These are phyloP conservation scores for Diadumene lineata DNA, from an alignment of 92 coral and sea anemone species.

Conservation along the genomic window DNA sequence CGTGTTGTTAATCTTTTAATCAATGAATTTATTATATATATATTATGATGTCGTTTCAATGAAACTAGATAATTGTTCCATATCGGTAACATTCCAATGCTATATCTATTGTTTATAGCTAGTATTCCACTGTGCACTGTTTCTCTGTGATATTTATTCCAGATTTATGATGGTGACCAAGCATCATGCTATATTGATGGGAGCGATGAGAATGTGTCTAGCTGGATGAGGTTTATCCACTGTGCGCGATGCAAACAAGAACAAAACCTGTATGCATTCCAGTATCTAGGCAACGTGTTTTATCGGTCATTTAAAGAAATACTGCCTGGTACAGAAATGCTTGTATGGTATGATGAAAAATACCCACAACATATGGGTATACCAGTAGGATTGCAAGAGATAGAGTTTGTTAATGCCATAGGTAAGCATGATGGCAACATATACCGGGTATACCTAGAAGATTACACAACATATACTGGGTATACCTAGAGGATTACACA, in stretches of 20 bases:
- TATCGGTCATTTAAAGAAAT: constrained; percentile 95
- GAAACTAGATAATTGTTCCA: no score
- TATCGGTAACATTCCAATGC: no score
- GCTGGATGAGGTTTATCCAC: constrained; percentile 98
- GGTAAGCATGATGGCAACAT: constrained; percentile 7
- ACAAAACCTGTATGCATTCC: constrained; percentile 88
- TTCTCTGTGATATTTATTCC: neutral
- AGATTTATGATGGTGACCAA: constrained; percentile 83
- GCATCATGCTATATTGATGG: constrained; percentile 78
- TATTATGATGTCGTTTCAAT: no score
- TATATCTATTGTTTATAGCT: no score
- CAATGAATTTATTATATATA: no score
- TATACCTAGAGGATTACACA: neutral
- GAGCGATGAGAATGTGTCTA: constrained; percentile 79
- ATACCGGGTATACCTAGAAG: neutral
- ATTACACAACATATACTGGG: neutral
- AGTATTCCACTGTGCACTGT: no score
- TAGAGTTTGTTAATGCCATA: constrained; percentile 23
- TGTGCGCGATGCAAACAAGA: constrained; percentile 92
- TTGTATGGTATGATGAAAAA: constrained; percentile 94
- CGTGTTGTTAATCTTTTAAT: no score
- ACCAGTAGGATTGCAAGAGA: constrained; percentile 65
- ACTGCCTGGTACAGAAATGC: constrained; percentile 73
- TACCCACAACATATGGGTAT: constrained; percentile 89
- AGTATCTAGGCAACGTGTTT: constrained; percentile 76